Conservation (phyloP, 2,113 vertebrate species). For the Rhinoptilus africanus region DNA sequence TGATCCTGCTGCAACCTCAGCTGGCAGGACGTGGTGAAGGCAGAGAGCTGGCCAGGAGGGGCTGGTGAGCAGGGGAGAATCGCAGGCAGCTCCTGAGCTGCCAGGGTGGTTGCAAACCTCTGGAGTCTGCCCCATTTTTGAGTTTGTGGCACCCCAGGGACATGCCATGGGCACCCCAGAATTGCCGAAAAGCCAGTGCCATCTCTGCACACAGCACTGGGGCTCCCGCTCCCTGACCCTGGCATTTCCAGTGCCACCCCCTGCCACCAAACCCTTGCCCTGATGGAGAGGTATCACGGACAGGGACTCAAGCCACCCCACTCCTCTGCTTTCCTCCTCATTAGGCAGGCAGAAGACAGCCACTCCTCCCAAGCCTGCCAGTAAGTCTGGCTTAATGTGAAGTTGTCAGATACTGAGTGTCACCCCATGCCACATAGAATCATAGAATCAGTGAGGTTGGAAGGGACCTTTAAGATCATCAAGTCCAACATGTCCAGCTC, state of each 20-base stretch:
- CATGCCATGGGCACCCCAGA: fast-evolving
- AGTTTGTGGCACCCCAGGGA: neutral
- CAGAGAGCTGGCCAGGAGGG: neutral
- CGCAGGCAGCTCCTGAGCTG: neutral
- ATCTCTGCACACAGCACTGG: neutral
- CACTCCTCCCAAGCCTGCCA: neutral
- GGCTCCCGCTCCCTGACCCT: neutral
- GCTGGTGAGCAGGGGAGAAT: neutral
- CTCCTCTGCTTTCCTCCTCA: neutral
- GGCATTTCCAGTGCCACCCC: neutral
- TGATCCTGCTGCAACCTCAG: neutral
- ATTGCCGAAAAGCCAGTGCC: neutral
- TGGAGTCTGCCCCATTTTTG: neutral
- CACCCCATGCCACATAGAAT: fast-evolving
- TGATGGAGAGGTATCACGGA: neutral
- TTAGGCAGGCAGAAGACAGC: neutral
- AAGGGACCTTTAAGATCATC: no score
- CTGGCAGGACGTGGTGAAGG: neutral
- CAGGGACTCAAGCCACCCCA: neutral
- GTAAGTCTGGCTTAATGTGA: neutral
- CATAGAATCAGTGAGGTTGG: no score
- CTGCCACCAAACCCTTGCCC: neutral
- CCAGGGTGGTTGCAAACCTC: neutral
- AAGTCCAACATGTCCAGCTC: neutral
- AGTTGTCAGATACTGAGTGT: neutral